A percentile compares a stretch with the other conserved stretches of the same genome.
Conservation (phyloP, 2,888 invertebrate genomes). For the Hololepta plana region DNA sequence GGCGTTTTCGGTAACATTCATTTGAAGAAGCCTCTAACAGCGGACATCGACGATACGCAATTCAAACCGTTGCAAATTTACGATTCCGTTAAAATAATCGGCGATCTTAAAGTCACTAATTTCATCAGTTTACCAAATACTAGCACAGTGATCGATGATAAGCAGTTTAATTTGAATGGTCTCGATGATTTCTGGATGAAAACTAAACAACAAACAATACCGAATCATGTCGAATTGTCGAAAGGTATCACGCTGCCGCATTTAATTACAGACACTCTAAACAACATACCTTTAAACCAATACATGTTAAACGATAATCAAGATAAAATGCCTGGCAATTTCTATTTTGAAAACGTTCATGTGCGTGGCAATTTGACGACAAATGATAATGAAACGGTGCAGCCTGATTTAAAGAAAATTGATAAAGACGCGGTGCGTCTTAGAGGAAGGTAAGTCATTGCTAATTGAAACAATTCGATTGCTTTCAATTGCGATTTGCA, state of each 20-base stretch:
- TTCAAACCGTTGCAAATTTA: slow-evolving; percentile 21
- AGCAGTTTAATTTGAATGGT: slow-evolving; percentile 13
- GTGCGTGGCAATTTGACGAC: slow-evolving; percentile 18
- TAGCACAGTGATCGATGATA: slow-evolving; percentile 13
- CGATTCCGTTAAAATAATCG: slow-evolving; percentile 19
- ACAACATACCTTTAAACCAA: slow-evolving; percentile 15
- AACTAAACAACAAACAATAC: slow-evolving; percentile 18
- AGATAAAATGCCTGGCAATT: slow-evolving; percentile 13
- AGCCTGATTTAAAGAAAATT: slow-evolving; percentile 17
- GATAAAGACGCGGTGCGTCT: slow-evolving; percentile 16
- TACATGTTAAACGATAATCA: slow-evolving; percentile 18
- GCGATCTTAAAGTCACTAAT: slow-evolving; percentile 18
- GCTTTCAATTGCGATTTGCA: slow-evolving; percentile 8
- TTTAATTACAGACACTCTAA: slow-evolving; percentile 16
- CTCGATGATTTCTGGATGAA: slow-evolving; percentile 21
- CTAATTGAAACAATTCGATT: slow-evolving; percentile 1
- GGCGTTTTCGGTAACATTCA: slow-evolving; percentile 3
- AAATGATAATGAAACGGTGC: slow-evolving; percentile 13
- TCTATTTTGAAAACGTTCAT: slow-evolving; percentile 19
- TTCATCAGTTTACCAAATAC: slow-evolving; percentile 13
- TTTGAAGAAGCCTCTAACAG: too few species aligned
- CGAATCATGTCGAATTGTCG: slow-evolving; percentile 15
- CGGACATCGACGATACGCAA: slow-evolving; percentile 16
- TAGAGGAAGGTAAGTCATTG: slow-evolving; percentile 15
- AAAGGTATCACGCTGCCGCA: slow-evolving; percentile 18